Percentiles rank a stretch among this genome's conserved stretches.
These are phyloP conservation scores for Vannuccia rotundouncinata DNA, from an alignment of 2,888 invertebrate genomes.

Conservation along the genomic window DNA sequence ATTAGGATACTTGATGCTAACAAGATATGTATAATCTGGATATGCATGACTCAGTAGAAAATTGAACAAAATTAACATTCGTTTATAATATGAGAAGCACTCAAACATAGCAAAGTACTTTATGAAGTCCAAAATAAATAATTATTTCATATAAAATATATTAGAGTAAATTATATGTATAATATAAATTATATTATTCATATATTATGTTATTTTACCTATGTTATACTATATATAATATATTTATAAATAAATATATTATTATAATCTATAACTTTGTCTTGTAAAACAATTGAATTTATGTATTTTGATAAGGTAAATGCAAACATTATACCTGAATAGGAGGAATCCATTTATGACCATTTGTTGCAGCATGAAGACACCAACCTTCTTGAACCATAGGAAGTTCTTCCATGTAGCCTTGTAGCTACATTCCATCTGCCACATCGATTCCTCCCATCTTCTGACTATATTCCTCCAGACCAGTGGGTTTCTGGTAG, in stretches of 20 bases:
- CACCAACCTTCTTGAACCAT: not conserved
- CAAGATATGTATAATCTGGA: no score
- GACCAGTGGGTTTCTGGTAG: not conserved
- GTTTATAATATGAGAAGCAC: no score
- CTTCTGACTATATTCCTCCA: constrained; percentile 11
- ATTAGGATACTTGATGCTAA: no score
- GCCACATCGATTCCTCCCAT: not conserved
- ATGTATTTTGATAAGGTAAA: not conserved
- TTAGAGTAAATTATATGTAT: not conserved
- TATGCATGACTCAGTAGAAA: no score
- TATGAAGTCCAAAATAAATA: no score
- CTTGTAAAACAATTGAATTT: not conserved
- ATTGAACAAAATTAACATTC: no score
- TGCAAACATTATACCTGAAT: not conserved
- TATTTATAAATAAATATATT: not conserved
- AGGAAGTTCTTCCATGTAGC: not conserved
- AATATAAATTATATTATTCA: not conserved
- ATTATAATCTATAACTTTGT: no score
- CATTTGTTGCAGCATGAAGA: not conserved
- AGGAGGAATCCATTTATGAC: not conserved
- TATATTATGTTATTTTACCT: not conserved
- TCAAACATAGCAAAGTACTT: no score
- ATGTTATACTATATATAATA: not conserved
- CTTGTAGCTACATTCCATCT: not conserved
- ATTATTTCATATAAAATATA: not conserved